Percentiles rank a stretch among this genome's conserved stretches.
Conservation (phyloP, 2,888 invertebrate species). For the Stenodera caucasica region DNA sequence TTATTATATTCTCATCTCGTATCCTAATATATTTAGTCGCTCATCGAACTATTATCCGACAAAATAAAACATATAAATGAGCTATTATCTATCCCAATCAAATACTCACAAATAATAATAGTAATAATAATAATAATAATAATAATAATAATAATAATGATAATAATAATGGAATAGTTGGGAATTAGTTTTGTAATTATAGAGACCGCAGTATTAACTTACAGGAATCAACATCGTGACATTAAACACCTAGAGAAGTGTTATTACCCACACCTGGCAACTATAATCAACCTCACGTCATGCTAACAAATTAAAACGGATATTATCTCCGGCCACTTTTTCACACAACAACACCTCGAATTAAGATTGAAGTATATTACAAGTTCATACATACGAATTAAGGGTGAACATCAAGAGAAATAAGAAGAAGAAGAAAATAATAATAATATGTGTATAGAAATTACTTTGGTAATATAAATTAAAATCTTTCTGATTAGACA, state of each 20-base stretch:
- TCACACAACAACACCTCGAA: constrained; percentile 27
- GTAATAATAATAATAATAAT: not conserved
- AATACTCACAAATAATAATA: not conserved
- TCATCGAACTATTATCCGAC: not conserved
- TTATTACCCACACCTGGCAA: constrained; percentile 28
- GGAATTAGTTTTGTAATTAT: constrained; percentile 20
- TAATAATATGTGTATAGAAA: no score
- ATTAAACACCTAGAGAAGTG: constrained; percentile 23
- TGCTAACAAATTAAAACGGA: constrained; percentile 25
- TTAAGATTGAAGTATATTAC: constrained; percentile 20
- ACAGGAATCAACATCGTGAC: constrained; percentile 24
- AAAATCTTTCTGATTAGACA: no score
- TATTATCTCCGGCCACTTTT: constrained; percentile 22
- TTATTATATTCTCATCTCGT: not conserved
- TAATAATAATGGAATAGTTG: constrained; percentile 17
- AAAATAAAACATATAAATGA: not conserved
- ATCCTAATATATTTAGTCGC: not conserved
- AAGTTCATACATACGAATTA: no score
- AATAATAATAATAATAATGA: not conserved
- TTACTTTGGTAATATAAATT: no score
- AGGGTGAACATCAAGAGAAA: no score
- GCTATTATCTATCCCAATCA: not conserved
- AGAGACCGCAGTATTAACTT: constrained; percentile 20
- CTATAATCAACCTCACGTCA: constrained; percentile 28
- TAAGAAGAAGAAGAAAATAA: no score